Conservation (phyloP, 2,113 vertebrate genomes). For the Tylochromis polylepis region DNA sequence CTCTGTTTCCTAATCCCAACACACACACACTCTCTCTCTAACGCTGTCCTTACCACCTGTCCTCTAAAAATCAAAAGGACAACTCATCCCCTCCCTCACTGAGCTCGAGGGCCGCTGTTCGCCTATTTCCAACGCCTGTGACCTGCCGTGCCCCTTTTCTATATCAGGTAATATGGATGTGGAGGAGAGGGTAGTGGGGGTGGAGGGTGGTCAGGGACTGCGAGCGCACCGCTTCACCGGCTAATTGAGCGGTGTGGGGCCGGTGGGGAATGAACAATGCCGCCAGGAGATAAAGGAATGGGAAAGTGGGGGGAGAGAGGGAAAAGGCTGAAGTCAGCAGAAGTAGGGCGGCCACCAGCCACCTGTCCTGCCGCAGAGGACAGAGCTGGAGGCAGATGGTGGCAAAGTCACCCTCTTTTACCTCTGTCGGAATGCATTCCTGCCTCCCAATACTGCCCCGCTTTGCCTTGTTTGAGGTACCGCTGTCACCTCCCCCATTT, state of each 20-base stretch:
- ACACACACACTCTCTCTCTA: not conserved
- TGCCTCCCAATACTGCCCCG: not conserved
- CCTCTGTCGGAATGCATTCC: not conserved
- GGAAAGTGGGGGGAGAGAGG: not conserved
- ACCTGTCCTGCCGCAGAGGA: conserved; percentile 63
- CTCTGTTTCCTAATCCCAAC: conserved; percentile 37
- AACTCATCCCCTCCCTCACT: conserved; percentile 13
- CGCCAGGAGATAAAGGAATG: conserved; percentile 59
- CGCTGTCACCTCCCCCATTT: not conserved
- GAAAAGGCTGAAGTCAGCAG: conserved; percentile 72
- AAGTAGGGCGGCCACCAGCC: conserved; percentile 63
- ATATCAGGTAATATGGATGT: conserved; percentile 50
- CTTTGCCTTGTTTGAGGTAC: not conserved
- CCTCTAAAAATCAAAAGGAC: conserved; percentile 68
- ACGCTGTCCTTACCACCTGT: conserved; percentile 47
- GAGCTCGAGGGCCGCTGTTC: conserved; percentile 45
- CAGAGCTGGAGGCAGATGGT: conserved; percentile 70
- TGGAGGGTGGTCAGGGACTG: conserved; percentile 28
- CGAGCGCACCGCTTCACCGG: conserved; percentile 62
- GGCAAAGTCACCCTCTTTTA: conserved; percentile 61
- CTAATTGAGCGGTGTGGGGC: conserved; percentile 67
- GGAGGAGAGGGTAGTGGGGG: not conserved
- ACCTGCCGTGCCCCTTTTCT: conserved; percentile 35
- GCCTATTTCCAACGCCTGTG: conserved; percentile 20
- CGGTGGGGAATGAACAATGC: conserved; percentile 65